phyloP scores from a whole-genome alignment of 2,888 invertebrate species.

The Liopterus haemorrhoidalis region DNA sequence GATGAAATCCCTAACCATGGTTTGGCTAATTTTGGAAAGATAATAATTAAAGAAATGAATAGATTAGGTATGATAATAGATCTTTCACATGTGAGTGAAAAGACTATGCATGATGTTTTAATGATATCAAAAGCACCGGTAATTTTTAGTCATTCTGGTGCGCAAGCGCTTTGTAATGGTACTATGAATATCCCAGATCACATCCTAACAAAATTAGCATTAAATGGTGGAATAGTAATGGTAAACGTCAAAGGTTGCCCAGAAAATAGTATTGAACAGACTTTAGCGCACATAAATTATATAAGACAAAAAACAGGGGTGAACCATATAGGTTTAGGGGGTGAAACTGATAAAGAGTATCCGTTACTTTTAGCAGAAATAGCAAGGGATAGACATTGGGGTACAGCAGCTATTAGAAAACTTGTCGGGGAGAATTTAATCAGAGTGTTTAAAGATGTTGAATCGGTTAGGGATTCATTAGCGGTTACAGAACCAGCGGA shows the following conservation, averaged over 20 bases:
- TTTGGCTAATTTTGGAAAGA: slow-evolving; percentile 24
- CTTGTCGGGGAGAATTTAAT: slow-evolving; percentile 55
- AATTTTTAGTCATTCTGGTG: slow-evolving; percentile 60
- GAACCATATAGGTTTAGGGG: slow-evolving; percentile 60
- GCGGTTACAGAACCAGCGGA: slow-evolving; percentile 44
- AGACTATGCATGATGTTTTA: slow-evolving; percentile 58
- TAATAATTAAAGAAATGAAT: slow-evolving; percentile 60
- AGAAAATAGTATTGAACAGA: slow-evolving; percentile 43
- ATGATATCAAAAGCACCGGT: slow-evolving; percentile 58
- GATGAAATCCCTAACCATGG: slow-evolving; percentile 21
- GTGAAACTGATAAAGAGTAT: slow-evolving; percentile 46
- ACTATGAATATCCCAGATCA: slow-evolving; percentile 56
- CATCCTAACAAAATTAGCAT: slow-evolving; percentile 41
- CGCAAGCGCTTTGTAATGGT: slow-evolving; percentile 56
- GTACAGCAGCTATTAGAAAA: slow-evolving; percentile 54
- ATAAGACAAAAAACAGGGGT: slow-evolving; percentile 59
- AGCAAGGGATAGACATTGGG: slow-evolving; percentile 54
- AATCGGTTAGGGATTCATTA: slow-evolving; percentile 39
- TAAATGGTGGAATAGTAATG: slow-evolving; percentile 59
- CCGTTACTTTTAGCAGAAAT: slow-evolving; percentile 56
- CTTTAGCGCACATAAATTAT: slow-evolving; percentile 58
- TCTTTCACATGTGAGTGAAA: slow-evolving; percentile 57
- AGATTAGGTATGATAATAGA: slow-evolving; percentile 66
- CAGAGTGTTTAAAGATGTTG: slow-evolving; percentile 52
- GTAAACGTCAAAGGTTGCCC: slow-evolving; percentile 54